Evolutionary conservation across 2,888 invertebrate genomes (phyloP).

Genomic region (Rhimphoctona megacephalus): DNA sequence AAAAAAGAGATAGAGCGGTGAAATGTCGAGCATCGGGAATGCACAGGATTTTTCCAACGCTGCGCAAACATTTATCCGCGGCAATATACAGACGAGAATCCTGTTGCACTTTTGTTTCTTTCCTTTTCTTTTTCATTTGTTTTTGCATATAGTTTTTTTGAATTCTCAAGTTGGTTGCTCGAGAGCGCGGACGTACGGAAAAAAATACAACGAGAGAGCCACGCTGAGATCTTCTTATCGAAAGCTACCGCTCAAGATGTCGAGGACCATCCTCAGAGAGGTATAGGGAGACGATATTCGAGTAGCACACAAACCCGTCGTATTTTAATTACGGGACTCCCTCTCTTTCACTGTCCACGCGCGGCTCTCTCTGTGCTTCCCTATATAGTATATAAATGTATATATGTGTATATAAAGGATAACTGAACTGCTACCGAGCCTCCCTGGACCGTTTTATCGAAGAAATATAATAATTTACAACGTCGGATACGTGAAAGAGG

Average conservation of each 20-base stretch:
- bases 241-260: constrained; percentile 66
- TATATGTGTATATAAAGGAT: neutral
- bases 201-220: constrained; percentile 17
- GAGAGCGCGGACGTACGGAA: constrained; percentile 2
- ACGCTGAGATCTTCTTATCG: constrained; percentile 57
- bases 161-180: constrained; percentile 25
- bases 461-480: constrained; percentile 78
- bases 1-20: constrained; percentile 6
- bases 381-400: constrained; percentile 8
- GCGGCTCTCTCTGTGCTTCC: constrained; percentile 48
- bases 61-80: constrained; percentile 45
- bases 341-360: constrained; percentile 61
- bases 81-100: constrained; percentile 21
- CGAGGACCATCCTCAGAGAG: constrained; percentile 46
- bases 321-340: constrained; percentile 67
- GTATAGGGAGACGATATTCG: constrained; percentile 43
- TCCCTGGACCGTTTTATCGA: constrained; percentile 72
- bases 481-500: constrained; percentile 69
- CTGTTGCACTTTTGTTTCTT: constrained; percentile 45
- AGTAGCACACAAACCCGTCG: constrained; percentile 60
- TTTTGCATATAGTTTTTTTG: constrained; percentile 18
- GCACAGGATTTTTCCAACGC: constrained; percentile 26
- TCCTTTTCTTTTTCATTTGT: constrained; percentile 5
- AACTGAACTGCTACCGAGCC: constrained; percentile 36
- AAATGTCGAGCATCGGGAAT: neutral